Base-by-base conservation (phyloP, 2,888 invertebrate species). In the Nemapogon koenigi region DNA sequence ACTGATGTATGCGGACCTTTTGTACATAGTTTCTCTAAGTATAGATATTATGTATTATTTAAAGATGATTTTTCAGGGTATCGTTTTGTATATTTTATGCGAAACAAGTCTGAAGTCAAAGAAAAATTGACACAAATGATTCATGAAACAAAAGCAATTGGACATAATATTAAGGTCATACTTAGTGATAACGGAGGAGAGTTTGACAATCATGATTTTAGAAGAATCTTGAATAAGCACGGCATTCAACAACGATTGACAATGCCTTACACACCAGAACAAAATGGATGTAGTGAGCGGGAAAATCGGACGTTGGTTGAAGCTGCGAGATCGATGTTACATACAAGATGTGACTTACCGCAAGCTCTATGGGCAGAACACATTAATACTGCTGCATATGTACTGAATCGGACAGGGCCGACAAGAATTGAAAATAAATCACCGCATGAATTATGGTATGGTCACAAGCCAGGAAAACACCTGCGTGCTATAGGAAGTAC, bases 261-360 rank as follows among this genome's bases (percentile, higher is more conserved):
- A 6, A 47, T 46, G 33, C 36, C 50, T 6, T 46, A 51, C 39
- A 41, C 42, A 3, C 48, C 53, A 13, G 41, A 53, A 30, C 50
- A 54, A 38, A 54, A 53, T 28, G 50, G 52, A 2, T 16, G 47
- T 3, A 47, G 49, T 6, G 52, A 52, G 36, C 19, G 51, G 16
- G 42, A 45, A 30, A 47, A 47, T 26, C 37, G 44, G 11, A 44
- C 48, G 1, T 38, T 49, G 2, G 28, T 47, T 6, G 47, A 48
- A 37, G 43, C 41, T 16, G 52, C 42, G 15, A 30, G 45, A 18
- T 35, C 41, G 7, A 35, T 41, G 37, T 33, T 42, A 37, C 17
- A 45, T 41, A 26, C 35, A 13, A 14, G 16, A 7, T 3, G 16
- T 4, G 31, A 31, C 7, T 16, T 31, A 6, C 31, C 31, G 4